A percentile compares a stretch with the other conserved stretches of the same genome.
Conservation (phyloP, 1,140 invertebrate species). For the Panagrolaimus sp. region DNA sequence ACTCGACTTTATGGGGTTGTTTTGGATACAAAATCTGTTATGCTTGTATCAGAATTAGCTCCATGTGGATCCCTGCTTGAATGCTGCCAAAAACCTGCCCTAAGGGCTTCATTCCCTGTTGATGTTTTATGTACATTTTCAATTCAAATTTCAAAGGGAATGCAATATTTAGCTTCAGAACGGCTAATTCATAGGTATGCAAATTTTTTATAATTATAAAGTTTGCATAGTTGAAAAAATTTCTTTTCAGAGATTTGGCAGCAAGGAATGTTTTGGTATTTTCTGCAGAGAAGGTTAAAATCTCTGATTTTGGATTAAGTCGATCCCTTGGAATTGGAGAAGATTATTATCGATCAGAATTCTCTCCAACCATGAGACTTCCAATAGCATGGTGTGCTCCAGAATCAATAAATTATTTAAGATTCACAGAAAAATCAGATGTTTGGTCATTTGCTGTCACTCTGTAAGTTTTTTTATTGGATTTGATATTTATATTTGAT, state of each 20-base stretch:
- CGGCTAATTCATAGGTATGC: constrained; percentile 73
- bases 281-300: constrained; percentile 70
- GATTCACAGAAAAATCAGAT: constrained; percentile 90
- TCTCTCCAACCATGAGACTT: constrained; percentile 91
- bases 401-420: constrained; percentile 89
- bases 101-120: constrained; percentile 81
- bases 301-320: constrained; percentile 93
- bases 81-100: constrained; percentile 83
- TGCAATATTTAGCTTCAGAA: constrained; percentile 72
- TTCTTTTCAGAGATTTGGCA: constrained; percentile 75
- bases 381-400: constrained; percentile 98
- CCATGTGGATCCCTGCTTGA: constrained; percentile 86
- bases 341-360: constrained; percentile 98
- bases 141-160: constrained; percentile 89
- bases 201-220: too few species aligned
- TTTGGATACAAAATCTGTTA: constrained; percentile 82
- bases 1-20: constrained; percentile 94
- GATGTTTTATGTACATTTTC: constrained; percentile 71
- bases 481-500: too few species aligned
- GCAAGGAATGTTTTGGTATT: constrained; percentile 87
- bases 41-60: constrained; percentile 93
- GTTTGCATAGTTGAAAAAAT: too few species aligned
- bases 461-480: constrained; percentile 60
- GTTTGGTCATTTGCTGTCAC: constrained; percentile 96
- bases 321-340: constrained; percentile 90